phyloP scores from a whole-genome alignment of 2,113 vertebrate species.

The Hyaena hyaena region DNA sequence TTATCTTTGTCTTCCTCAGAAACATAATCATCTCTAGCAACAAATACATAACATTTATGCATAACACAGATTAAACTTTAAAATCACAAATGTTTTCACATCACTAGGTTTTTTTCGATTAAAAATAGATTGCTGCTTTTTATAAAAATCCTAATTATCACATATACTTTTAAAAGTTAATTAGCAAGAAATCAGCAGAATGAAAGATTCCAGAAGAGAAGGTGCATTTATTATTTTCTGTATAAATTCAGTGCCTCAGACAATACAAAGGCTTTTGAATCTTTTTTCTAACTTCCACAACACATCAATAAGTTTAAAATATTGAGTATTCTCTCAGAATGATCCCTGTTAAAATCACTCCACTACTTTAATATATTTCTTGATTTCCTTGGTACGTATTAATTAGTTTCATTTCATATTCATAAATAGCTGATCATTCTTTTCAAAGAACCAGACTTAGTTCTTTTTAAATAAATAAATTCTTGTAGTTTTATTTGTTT shows the following conservation, averaged over 20 bases:
- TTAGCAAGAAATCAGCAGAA: not conserved
- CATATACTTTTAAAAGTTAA: not conserved
- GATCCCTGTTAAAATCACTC: not conserved
- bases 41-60: not conserved
- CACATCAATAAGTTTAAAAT: not conserved
- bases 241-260: not conserved
- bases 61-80: not conserved
- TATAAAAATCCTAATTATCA: not conserved
- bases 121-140: not conserved
- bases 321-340: not conserved
- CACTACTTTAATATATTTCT: not conserved
- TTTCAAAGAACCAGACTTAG: not conserved
- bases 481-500: not conserved
- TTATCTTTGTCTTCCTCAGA: not conserved
- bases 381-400: not conserved
- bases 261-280: not conserved
- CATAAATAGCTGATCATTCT: not conserved
- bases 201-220: not conserved
- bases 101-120: not conserved
- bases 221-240: not conserved
- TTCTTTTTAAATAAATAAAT: not conserved
- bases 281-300: not conserved
- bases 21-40: not conserved
- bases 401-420: conserved; percentile 26
- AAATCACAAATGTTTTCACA: not conserved